Percentiles rank a stretch among this genome's conserved stretches.
These are phyloP conservation scores for Bujurquina vittata DNA, from an alignment of 2,113 vertebrate genomes.

Conservation along the genomic window DNA sequence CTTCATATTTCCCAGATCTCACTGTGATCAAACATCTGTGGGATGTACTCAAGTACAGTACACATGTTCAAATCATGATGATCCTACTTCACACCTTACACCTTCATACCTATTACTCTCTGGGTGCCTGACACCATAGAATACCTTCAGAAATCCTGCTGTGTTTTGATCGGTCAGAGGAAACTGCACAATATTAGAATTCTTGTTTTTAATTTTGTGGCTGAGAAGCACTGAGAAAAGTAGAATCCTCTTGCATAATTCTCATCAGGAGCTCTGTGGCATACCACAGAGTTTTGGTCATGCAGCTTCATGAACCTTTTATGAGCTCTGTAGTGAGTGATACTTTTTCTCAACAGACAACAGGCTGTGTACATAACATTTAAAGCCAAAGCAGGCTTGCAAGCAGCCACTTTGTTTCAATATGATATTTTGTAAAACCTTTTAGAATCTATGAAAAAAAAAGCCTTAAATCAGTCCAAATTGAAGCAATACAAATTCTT, in stretches of 20 bases:
- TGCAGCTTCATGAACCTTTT: neutral
- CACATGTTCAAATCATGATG: neutral
- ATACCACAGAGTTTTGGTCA: neutral
- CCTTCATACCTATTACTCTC: neutral
- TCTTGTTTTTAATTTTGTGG: neutral
- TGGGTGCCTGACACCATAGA: neutral
- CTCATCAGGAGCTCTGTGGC: neutral
- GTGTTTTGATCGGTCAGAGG: neutral
- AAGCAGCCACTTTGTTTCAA: neutral
- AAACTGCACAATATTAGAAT: neutral
- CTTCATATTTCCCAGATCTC: neutral
- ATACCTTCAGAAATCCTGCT: too few relatives aligned
- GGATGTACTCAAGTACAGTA: neutral
- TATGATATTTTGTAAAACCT: neutral
- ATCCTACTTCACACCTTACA: neutral
- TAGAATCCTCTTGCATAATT: neutral
- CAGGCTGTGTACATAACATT: neutral
- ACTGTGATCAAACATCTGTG: neutral
- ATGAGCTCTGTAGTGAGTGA: neutral
- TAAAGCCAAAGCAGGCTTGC: neutral
- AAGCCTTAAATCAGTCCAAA: constrained; percentile 48
- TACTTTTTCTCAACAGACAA: neutral
- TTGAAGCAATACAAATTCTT: constrained; percentile 45
- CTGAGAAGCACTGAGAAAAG: neutral
- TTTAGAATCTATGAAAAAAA: neutral